Evolutionary conservation across 2,797 vertebrate species (phyloP), one percentile per base, ranked within the genome.

Genomic region (Ptychobarbus kaznakovi): DNA sequence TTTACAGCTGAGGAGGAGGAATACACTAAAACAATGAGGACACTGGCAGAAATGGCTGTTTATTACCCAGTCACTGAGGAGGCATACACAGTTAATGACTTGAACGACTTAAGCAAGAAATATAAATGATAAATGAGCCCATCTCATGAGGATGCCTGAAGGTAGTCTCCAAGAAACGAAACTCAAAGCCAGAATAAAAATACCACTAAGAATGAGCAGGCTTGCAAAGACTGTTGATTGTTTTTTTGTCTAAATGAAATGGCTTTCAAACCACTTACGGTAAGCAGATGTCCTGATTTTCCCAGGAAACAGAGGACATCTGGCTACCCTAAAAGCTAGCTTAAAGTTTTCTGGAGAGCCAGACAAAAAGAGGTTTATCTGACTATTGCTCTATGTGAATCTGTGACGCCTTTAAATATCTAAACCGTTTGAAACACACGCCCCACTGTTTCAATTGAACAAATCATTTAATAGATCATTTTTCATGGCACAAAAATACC

Each of bases 51-150:
- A 70, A 66, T 32, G 3, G 9, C 22, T 32, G 66, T 73, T 61
- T 66, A 25, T 79, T 38, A 70, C 28, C 38, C 51, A 32, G 15
- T 46, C 61, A 38, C 69, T 69, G 38, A 56, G 28, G 51, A 35
- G 18, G 20, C 58, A 77, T 79, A 74, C 38, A 40, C 20, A 49
- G 61, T 38, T 76, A 84, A 78, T 78, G 22, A 49, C 77, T 38
- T 75, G 1, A 86, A 13, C 16, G 72, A 81, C 35, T 46, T 49
- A 63, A n/a, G 40, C 53, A 63, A 16, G 38, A 65, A 83, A 74
- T 28, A 53, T 74, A 68, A 68, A 86, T 90, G 87, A 86, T 82
- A 87, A 88, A 49, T 22, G 35, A 16, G 86, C 22, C 53, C 79
- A 80, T 85, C 65, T 87, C 81, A 89, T 75, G 78, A 32, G 58